phyloP scores from a whole-genome alignment of 2,113 vertebrate species.

The Myxocyprinus asiaticus region DNA sequence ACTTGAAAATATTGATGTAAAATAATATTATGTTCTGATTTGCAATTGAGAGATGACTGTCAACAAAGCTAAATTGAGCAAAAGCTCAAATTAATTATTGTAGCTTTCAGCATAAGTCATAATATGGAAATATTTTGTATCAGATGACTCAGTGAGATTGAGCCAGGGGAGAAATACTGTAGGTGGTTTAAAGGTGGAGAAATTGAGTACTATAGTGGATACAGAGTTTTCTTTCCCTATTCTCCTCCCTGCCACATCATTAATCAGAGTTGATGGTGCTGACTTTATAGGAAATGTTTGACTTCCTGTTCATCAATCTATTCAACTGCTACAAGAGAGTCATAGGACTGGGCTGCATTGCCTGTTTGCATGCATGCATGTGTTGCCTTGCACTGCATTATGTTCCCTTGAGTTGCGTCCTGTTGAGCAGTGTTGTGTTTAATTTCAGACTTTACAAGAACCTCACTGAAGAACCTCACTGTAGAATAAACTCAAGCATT shows the following conservation, averaged over 20 bases:
- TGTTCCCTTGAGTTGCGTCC: background rate
- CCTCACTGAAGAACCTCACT: background rate
- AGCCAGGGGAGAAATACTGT: background rate
- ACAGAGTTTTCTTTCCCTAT: background rate
- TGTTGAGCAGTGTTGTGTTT: background rate
- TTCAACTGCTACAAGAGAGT: constrained; percentile 42
- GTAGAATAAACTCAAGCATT: constrained; percentile 26
- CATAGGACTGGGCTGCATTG: constrained; percentile 40
- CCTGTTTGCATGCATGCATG: constrained; percentile 4
- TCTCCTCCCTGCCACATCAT: constrained; percentile 9
- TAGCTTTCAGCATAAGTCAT: background rate
- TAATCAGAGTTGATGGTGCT: constrained; percentile 49
- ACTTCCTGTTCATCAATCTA: constrained; percentile 57
- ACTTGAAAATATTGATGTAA: background rate
- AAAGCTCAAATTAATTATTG: background rate
- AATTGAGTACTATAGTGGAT: background rate
- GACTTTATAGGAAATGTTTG: constrained; percentile 60
- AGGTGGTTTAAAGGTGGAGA: background rate
- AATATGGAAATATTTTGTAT: background rate
- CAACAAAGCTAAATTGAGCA: background rate
- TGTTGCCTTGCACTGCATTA: background rate
- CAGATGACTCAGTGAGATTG: background rate
- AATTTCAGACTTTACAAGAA: background rate
- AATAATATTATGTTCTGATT: background rate
- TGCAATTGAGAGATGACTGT: no score